Conservation (phyloP, 2,888 invertebrate species). For the Orthonychiurus folsomi region DNA sequence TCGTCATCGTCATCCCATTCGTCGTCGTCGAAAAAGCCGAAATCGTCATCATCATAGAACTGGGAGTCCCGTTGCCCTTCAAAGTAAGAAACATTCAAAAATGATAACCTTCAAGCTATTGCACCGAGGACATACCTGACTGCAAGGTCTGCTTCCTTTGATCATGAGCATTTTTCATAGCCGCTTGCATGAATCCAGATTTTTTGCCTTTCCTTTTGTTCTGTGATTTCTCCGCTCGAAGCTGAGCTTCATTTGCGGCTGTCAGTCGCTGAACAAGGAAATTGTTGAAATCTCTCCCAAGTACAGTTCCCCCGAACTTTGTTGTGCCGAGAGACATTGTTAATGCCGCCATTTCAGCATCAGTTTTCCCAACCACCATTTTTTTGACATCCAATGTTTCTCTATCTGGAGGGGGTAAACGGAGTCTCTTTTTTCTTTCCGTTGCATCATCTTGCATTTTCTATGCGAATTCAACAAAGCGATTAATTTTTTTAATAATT, state of each 20-base stretch:
- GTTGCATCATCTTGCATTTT: not conserved
- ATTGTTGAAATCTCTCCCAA: constrained; percentile 18
- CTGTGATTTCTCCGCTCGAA: not conserved
- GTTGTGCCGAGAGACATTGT: not conserved
- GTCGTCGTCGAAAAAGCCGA: constrained; percentile 3
- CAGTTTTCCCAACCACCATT: not conserved
- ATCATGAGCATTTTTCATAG: not conserved
- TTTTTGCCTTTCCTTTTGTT: too few species aligned
- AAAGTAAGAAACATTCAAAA: too few species aligned
- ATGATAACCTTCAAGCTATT: not conserved
- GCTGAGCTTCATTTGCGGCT: constrained; percentile 16
- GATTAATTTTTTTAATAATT: not conserved
- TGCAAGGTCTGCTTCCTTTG: not conserved
- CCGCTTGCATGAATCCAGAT: not conserved
- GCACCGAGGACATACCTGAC: not conserved
- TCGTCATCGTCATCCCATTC: too few species aligned
- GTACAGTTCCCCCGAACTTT: constrained; percentile 5
- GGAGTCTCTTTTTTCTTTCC: too few species aligned
- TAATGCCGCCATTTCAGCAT: not conserved
- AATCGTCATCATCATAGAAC: not conserved
- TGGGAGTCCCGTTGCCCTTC: too few species aligned
- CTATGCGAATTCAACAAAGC: not conserved
- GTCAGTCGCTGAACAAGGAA: constrained; percentile 17
- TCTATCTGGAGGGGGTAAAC: not conserved
- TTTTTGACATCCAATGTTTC: not conserved